Evolutionary conservation across 2,113 vertebrate species (phyloP).

Genomic region (Scartelaos histophorus): DNA sequence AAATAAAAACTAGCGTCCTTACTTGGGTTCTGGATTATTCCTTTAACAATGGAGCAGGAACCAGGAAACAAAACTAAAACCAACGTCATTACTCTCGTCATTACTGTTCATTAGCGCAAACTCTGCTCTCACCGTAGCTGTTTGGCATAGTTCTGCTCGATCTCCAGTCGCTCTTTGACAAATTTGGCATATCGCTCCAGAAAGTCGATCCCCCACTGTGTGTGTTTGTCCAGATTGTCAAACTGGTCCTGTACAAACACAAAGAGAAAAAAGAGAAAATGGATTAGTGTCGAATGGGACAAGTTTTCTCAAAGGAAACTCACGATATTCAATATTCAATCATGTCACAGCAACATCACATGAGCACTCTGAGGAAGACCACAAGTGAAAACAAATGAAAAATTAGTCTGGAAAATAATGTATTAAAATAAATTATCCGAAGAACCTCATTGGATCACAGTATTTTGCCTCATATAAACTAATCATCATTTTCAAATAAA

Average conservation of each 20-base stretch:
- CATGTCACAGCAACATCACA: no score
- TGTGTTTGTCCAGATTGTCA: slow-evolving; percentile 98
- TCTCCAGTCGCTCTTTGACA: slow-evolving; percentile 97
- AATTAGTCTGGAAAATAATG: no score
- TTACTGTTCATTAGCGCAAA: slow-evolving; percentile 4
- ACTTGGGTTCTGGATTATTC: no score
- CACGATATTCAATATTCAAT: no score
- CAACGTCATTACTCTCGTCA: not conserved
- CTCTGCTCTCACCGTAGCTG: slow-evolving; percentile 85
- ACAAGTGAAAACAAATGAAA: no score
- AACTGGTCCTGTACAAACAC: slow-evolving; percentile 89
- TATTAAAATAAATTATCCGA: no score
- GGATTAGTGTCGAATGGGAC: not conserved
- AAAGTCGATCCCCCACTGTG: slow-evolving; percentile 99
- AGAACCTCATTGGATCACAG: no score
- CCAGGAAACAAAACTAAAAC: not conserved
- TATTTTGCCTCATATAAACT: no score
- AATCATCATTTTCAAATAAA: not conserved
- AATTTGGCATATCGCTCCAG: slow-evolving; percentile 97
- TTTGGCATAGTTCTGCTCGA: slow-evolving; percentile 97
- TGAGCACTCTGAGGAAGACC: no score
- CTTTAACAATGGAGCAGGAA: no score
- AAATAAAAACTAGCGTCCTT: no score
- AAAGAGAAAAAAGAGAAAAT: not conserved
- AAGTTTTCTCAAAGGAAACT: not conserved